These are phyloP conservation scores for Labroides dimidiatus DNA, from an alignment of 2,797 vertebrate species.

Conservation along the genomic window DNA sequence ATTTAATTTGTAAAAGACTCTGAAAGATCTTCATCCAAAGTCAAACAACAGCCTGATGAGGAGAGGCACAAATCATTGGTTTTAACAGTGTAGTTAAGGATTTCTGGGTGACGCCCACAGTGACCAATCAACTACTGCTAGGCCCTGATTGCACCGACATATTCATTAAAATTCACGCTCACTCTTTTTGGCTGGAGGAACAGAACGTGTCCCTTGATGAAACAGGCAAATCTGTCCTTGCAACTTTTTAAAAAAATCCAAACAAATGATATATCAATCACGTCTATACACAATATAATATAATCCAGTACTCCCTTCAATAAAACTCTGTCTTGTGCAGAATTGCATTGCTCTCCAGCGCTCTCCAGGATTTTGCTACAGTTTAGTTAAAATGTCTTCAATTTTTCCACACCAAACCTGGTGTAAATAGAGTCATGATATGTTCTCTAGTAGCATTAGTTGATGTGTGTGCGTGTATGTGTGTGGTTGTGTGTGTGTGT, in stretches of 20 bases:
- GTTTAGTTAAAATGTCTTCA: conserved; percentile 21
- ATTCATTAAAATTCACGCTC: not conserved
- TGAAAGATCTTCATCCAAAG: too few species aligned
- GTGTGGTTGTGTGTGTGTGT: too few species aligned
- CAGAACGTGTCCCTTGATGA: conserved; percentile 38
- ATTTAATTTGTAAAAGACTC: too few species aligned
- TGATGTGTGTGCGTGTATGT: conserved; percentile 30
- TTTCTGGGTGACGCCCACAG: too few species aligned
- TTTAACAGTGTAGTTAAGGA: too few species aligned
- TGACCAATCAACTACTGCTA: too few species aligned
- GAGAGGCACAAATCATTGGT: too few species aligned
- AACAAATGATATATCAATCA: conserved; percentile 34
- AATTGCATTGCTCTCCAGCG: conserved; percentile 63
- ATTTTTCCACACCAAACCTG: conserved; percentile 23
- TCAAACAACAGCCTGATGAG: too few species aligned
- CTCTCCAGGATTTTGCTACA: conserved; percentile 53
- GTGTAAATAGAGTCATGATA: conserved; percentile 32
- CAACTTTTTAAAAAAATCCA: conserved; percentile 33
- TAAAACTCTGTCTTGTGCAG: conserved; percentile 28
- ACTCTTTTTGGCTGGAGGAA: conserved; percentile 35
- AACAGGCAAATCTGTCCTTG: conserved; percentile 26
- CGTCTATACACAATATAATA: conserved; percentile 27
- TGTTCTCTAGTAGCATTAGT: conserved; percentile 41
- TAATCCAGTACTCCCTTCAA: conserved; percentile 63
- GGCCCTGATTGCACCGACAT: not conserved